Base-by-base conservation (phyloP, 2,888 invertebrate genomes). In the Pilophorus perplexus region DNA sequence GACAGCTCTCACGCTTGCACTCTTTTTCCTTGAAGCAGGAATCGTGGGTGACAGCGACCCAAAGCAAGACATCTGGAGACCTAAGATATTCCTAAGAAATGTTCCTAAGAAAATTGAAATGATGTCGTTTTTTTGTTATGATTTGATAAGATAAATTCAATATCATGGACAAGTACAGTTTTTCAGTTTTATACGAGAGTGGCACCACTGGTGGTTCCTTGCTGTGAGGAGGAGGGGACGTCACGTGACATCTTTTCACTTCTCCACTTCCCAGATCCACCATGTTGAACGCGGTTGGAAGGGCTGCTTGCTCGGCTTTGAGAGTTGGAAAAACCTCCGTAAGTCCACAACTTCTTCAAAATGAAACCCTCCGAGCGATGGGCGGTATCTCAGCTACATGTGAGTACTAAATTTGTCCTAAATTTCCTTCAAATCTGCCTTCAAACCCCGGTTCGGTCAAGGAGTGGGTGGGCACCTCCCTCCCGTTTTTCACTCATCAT, bases 231-330 rank as follows among this genome's bases (percentile, higher is more conserved):
- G 20, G 23, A 12, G 3, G 27, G 59, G 20, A 62, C 65, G 69
- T 71, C 71, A 71, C 71, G 71, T 71, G 71, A 71, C 66, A 42
- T 40, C 40, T 59, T 59, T 59, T 59, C 59, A 18, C 59, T 59
- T 62, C 60, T 67, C 66, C 65, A 67, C 60, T 67, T 64, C 66
- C 67, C 67, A 65, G 62, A 65, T 66, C 70, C 70, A 81, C 80
- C 80, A 83, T 83, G 81, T 81, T 83, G 79, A 82, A 80, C 74
- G 80, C 80, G 74, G 79, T 82, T 70, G 78, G 80, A 74, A 79
- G 81, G 77, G 80, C 81, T 74, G 80, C 82, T 77, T 75, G 79
- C 71, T 81, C 81, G 71, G 80, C 81, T 74, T 76, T 83, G 69
- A 81, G 81, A 78, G 80, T 80, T 73, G 79, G 81, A 71, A 83